Evolutionary conservation across 2,797 vertebrate species (phyloP), one percentile per base, ranked within the genome.

Genomic region (Vireo griseus): DNA sequence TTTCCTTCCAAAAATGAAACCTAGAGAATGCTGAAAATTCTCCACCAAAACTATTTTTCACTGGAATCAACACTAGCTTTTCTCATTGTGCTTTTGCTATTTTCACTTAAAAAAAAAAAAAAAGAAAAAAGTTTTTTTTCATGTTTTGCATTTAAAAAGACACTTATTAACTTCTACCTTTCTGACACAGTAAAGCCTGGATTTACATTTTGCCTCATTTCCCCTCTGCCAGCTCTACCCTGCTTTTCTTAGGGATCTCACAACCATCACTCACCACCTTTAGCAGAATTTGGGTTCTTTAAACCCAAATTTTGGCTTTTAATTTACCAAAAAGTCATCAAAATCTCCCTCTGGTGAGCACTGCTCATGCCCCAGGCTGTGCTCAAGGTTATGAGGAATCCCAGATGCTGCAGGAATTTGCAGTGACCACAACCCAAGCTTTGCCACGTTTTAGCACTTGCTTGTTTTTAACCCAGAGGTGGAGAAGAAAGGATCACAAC

Each of bases 351-450:
- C 10, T 48, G 57, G 26, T 20, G 35, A 71, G 67, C n/a, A 9
- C n/a, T 73, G 82, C 50, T 55, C 31, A 1, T 2, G 8, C 11
- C 59, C 11, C 44, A 31, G 42, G 24, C 13, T 71, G 45, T 42
- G 33, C 48, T 33, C 21, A 11, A 4, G 4, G 6, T 39, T 28
- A 1, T 0, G 24, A 31, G 67, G 35, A 35, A 26, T 5, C 24
- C 6, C 50, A 37, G 61, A 37, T 3, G 50, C 73, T 63, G 63
- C 63, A 68, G 68, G 50, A 33, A 54, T 51, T 58, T 5, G 20
- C 68, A 79, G 50, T 10, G 40, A 79, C 28, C 55, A 17, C 71
- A 37, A n/a, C 15, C 40, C 14, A 31, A 55, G 24, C 65, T 85
- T 8, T 65, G 33, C 4, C 55, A 39, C 16, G 10, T 51, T 65